phyloP scores from a whole-genome alignment of 2,888 invertebrate species.

The Sinotaia quadrata region DNA sequence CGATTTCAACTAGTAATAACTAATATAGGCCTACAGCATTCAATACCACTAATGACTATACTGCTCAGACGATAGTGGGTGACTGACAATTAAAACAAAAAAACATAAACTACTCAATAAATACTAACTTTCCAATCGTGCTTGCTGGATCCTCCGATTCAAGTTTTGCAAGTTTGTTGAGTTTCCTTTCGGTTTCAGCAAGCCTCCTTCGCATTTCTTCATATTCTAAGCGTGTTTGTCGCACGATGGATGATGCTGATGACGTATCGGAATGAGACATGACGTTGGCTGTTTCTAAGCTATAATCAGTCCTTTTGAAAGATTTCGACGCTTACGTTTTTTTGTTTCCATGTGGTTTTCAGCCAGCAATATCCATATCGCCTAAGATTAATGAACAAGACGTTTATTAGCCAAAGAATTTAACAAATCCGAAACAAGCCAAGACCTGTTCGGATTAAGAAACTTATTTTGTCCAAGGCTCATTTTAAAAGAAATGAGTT shows the following conservation, averaged over 20 bases:
- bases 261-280: conserved; percentile 24
- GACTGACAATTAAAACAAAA: too few species aligned
- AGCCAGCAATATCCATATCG: background rate
- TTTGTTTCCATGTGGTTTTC: background rate
- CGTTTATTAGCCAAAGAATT: background rate
- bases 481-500: too few species aligned
- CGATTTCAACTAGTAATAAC: background rate
- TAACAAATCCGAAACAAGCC: conserved; percentile 23
- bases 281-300: too few species aligned
- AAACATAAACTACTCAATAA: too few species aligned
- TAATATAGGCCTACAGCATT: too few species aligned
- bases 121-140: background rate
- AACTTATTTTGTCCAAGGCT: too few species aligned
- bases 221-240: conserved; percentile 29
- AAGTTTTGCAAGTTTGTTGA: conserved; percentile 51
- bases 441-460: conserved; percentile 23
- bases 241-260: conserved; percentile 19
- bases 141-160: conserved; percentile 30
- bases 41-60: too few species aligned
- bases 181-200: conserved; percentile 57
- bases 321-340: too few species aligned
- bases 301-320: background rate
- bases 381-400: background rate
- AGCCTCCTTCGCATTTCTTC: conserved; percentile 58
- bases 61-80: too few species aligned